phyloP scores from a whole-genome alignment of 2,888 invertebrate genomes.

The Drosophila ezoana region DNA sequence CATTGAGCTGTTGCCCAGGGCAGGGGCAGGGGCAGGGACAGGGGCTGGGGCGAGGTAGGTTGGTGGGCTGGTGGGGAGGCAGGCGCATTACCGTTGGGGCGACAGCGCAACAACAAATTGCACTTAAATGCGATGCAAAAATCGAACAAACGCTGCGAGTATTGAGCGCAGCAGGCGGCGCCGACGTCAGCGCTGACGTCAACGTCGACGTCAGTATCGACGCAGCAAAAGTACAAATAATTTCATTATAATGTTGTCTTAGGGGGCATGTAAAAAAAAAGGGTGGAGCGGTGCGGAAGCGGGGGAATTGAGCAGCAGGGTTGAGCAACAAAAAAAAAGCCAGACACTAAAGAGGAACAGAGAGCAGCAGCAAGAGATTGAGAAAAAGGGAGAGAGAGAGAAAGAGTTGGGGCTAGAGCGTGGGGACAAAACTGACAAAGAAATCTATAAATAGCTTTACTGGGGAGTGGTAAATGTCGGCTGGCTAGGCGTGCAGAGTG shows the following conservation, averaged over 20 bases:
- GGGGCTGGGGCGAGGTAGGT: not conserved
- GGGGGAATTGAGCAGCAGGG: constrained; percentile 35
- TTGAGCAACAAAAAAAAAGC: constrained; percentile 16
- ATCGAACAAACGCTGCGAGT: constrained; percentile 49
- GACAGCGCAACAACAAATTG: constrained; percentile 40
- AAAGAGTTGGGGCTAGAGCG: constrained; percentile 27
- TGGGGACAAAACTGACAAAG: constrained; percentile 68
- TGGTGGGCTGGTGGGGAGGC: not conserved
- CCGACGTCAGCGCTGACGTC: constrained; percentile 5
- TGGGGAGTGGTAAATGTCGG: constrained; percentile 25
- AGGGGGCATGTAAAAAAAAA: constrained; percentile 16
- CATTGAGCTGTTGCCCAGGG: constrained; percentile 43
- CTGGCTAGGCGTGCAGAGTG: not conserved
- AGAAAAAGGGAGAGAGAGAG: not conserved
- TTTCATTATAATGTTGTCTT: constrained; percentile 72
- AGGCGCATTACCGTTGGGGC: constrained; percentile 28
- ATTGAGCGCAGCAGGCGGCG: constrained; percentile 45
- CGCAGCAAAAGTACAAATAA: constrained; percentile 71
- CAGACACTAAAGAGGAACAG: not conserved
- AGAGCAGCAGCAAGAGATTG: not conserved
- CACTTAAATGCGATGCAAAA: constrained; percentile 43
- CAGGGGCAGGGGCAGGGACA: not conserved
- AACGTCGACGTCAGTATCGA: constrained; percentile 1
- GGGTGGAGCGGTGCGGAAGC: not conserved
- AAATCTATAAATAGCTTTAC: constrained; percentile 68